Conservation (phyloP, 2,113 vertebrate genomes). For the Prunella fulvescens region DNA sequence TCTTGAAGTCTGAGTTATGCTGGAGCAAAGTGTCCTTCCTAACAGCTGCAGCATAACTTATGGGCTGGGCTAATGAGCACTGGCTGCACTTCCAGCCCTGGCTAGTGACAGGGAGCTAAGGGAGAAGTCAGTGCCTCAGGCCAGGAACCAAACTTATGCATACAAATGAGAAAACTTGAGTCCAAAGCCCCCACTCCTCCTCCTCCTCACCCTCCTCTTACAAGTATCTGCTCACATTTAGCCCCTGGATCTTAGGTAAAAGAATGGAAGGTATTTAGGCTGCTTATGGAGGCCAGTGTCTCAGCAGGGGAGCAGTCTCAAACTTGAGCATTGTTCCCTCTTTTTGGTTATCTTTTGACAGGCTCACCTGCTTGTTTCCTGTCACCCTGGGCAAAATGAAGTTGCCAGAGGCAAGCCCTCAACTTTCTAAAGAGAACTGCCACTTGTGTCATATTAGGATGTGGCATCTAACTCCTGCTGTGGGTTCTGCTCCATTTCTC, state of each 20-base stretch:
- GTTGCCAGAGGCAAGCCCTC: background rate
- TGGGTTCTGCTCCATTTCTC: background rate
- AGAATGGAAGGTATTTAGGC: background rate
- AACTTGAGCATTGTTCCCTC: background rate
- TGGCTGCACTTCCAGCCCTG: background rate
- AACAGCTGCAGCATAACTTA: background rate
- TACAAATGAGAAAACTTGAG: background rate
- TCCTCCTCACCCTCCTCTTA: background rate
- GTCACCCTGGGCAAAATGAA: background rate
- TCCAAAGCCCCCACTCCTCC: background rate
- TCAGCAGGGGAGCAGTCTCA: background rate
- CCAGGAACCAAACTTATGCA: background rate
- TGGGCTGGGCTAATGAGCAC: background rate
- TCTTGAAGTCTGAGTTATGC: background rate
- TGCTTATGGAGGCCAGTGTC: background rate
- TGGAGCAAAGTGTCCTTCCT: background rate
- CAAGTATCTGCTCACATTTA: background rate
- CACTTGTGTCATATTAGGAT: background rate
- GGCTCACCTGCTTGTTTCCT: background rate
- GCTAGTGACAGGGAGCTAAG: background rate
- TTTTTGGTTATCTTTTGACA: background rate
- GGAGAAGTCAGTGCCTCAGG: background rate
- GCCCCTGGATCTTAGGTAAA: background rate
- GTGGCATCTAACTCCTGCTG: background rate
- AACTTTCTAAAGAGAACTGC: background rate